These are phyloP conservation scores for Morone saxatilis DNA, from an alignment of 2,113 vertebrate genomes.

Conservation along the genomic window DNA sequence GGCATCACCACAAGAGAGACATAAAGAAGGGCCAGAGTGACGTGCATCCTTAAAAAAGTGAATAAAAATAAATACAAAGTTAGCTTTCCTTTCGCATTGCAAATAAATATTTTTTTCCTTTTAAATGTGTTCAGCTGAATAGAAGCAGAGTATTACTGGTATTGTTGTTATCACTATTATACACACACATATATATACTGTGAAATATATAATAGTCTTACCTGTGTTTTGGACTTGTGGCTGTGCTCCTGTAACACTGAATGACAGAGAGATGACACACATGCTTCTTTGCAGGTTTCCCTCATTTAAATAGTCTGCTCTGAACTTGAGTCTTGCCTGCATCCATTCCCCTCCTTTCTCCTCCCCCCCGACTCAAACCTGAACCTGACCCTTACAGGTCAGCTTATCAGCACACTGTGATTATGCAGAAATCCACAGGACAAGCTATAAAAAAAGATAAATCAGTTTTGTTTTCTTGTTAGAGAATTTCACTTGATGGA, in stretches of 20 bases:
- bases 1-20: slow-evolving; percentile 14
- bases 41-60: slow-evolving; percentile 50
- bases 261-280: slow-evolving; percentile 8
- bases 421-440: not conserved
- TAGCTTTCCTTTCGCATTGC: not conserved
- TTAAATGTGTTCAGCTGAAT: not conserved
- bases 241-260: not conserved
- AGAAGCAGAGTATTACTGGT: not conserved
- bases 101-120: not conserved
- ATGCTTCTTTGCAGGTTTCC: slow-evolving; percentile 28
- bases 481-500: not conserved
- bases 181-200: not conserved
- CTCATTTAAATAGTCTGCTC: slow-evolving; percentile 58
- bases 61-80: not conserved
- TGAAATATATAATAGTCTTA: slow-evolving; percentile 25
- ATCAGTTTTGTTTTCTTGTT: not conserved
- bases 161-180: not conserved
- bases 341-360: slow-evolving; percentile 35
- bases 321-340: not conserved
- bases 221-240: slow-evolving; percentile 22
- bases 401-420: not conserved
- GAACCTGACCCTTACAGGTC: slow-evolving; percentile 25
- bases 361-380: slow-evolving; percentile 20
- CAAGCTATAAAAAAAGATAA: not conserved
- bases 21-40: slow-evolving; percentile 29